These are phyloP conservation scores for Cyrtonyx montezumae DNA, from an alignment of 2,113 vertebrate genomes.

Conservation along the genomic window DNA sequence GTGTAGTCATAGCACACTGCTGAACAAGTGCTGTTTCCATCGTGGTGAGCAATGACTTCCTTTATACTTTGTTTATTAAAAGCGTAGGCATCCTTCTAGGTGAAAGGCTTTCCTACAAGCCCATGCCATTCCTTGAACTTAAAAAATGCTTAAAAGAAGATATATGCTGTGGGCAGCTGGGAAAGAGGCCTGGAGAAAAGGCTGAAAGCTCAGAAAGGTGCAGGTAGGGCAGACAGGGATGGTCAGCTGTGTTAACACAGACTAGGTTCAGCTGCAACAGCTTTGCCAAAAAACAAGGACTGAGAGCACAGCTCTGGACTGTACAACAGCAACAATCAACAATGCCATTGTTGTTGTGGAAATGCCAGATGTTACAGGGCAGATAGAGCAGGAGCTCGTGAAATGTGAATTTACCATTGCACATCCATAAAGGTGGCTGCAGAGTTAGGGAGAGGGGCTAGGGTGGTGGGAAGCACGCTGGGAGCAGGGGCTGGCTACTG, in stretches of 20 bases:
- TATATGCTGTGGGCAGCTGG: neutral
- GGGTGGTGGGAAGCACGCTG: neutral
- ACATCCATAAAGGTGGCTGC: neutral
- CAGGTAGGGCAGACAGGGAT: neutral
- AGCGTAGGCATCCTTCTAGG: neutral
- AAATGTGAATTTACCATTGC: neutral
- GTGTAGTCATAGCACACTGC: neutral
- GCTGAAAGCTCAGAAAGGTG: neutral
- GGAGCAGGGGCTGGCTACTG: neutral
- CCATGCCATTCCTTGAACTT: neutral
- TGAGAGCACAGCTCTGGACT: neutral
- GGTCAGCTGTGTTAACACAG: slow-evolving; percentile 49
- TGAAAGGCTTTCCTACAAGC: neutral
- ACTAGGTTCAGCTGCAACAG: neutral
- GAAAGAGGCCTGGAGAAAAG: neutral
- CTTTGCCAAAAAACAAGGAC: slow-evolving; percentile 16
- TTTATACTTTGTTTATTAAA: neutral
- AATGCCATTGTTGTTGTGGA: neutral
- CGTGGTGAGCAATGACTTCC: neutral
- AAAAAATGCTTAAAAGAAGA: neutral
- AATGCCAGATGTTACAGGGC: neutral
- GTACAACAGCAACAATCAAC: neutral
- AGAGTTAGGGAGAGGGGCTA: too few relatives aligned
- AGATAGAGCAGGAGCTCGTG: neutral
- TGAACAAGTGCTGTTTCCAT: neutral